Conservation (phyloP, 2,888 invertebrate genomes). For the Drosophila buzzatii region DNA sequence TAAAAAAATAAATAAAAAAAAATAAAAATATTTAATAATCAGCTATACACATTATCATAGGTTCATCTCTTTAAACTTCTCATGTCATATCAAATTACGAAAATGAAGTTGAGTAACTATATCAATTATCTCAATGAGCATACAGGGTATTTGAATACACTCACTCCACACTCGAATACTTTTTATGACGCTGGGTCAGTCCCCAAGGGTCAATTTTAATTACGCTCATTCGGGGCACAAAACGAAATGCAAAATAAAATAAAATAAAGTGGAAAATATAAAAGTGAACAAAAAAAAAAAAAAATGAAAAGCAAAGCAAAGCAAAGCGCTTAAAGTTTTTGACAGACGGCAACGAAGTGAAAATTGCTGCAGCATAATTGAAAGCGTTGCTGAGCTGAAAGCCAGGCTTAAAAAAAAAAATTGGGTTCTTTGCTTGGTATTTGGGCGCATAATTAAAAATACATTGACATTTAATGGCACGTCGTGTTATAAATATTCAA, state of each 20-base stretch:
- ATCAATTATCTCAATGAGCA: no score
- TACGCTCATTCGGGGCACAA: conserved; percentile 72
- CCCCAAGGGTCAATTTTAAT: conserved; percentile 80
- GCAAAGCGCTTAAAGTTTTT: conserved; percentile 68
- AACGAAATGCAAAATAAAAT: conserved; percentile 54
- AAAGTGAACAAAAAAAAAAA: conserved; percentile 19
- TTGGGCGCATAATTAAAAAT: conserved; percentile 75
- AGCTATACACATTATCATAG: no score
- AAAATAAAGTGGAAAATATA: conserved; percentile 25
- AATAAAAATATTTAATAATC: no score
- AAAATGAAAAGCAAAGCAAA: conserved; percentile 42
- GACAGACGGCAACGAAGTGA: conserved; percentile 73
- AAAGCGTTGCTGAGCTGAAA: conserved; percentile 52
- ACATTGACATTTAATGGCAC: conserved; percentile 76
- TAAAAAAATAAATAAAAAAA: no score
- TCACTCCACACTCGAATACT: conserved; percentile 21
- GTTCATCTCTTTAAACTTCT: no score
- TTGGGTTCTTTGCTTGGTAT: conserved; percentile 44
- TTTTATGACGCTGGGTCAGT: conserved; percentile 28
- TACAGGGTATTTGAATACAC: neutral
- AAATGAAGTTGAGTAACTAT: no score
- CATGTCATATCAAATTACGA: no score
- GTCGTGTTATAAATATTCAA: conserved; percentile 73
- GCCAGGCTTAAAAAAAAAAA: conserved; percentile 39
- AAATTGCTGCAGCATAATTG: conserved; percentile 74